Percentiles rank a stretch among this genome's conserved stretches.
phyloP scores from a whole-genome alignment of 2,113 vertebrate species.

The Ranitomeya imitator region DNA sequence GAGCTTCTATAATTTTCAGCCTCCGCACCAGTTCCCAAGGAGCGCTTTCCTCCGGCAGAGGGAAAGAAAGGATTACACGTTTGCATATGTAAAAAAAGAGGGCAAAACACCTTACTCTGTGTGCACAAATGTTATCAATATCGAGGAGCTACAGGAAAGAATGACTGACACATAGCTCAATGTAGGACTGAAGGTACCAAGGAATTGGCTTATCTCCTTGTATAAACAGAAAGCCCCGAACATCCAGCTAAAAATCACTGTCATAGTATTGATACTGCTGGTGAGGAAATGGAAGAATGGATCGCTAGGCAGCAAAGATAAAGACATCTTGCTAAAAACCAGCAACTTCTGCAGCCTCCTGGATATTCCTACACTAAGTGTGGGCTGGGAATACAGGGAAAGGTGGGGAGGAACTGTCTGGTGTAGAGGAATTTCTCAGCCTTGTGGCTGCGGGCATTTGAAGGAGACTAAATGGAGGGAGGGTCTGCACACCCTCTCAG shows the following conservation, averaged over 20 bases:
- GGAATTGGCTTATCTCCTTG: too few relatives aligned
- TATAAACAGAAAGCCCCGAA: background rate
- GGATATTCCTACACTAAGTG: background rate
- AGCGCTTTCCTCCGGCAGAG: background rate
- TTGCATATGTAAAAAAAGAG: background rate
- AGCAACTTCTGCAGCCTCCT: conserved; percentile 26
- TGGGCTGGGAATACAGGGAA: background rate
- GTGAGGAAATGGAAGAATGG: background rate
- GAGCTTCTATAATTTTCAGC: conserved; percentile 45
- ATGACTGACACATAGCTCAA: background rate
- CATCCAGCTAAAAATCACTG: background rate
- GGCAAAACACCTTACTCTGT: background rate
- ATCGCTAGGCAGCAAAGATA: background rate
- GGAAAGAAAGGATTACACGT: background rate
- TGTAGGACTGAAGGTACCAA: background rate
- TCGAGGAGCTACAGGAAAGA: background rate
- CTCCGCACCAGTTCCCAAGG: conserved; percentile 21
- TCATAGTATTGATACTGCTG: background rate
- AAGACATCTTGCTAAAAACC: background rate
- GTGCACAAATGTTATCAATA: background rate
- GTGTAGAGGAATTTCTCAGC: conserved; percentile 49
- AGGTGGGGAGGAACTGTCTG: conserved; percentile 23
- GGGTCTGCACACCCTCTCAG: conserved; percentile 33
- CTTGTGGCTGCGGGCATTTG: conserved; percentile 43
- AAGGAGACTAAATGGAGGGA: conserved; percentile 55